Evolutionary conservation across 2,797 vertebrate species (phyloP).

Genomic region (Rachycentron canadum): DNA sequence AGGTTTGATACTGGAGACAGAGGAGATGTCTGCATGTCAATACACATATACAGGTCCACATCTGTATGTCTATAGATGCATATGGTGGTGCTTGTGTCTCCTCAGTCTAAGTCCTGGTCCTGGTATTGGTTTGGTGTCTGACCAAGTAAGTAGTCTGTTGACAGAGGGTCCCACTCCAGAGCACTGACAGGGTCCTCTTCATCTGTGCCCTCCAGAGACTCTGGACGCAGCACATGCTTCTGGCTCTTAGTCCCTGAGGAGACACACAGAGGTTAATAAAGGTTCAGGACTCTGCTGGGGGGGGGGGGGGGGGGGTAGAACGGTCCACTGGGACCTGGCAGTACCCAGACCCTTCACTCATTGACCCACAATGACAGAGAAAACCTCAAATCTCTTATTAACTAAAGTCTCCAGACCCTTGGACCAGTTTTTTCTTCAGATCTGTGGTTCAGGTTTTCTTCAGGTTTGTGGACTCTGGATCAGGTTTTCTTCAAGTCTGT

Average conservation of each 20-base stretch:
- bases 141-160: constrained; percentile 93
- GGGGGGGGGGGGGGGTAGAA: neutral
- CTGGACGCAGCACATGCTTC: constrained; percentile 94
- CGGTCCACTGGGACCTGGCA: neutral
- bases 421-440: too few relatives aligned
- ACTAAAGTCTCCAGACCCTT: too few relatives aligned
- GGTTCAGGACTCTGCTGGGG: neutral
- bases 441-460: too few relatives aligned
- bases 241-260: constrained; percentile 91
- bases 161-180: constrained; percentile 96
- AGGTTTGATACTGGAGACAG: constrained; percentile 90
- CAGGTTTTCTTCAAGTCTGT: too few relatives aligned
- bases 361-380: too few relatives aligned
- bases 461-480: too few relatives aligned
- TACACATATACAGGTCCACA: too few relatives aligned
- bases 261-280: constrained; percentile 3
- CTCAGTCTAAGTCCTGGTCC: too few relatives aligned
- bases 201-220: constrained; percentile 95
- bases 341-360: neutral
- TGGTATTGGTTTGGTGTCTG: neutral
- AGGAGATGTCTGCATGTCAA: neutral
- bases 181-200: constrained; percentile 96
- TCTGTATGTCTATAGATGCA: neutral
- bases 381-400: too few relatives aligned
- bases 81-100: too few relatives aligned